Percentiles rank a stretch among this genome's conserved stretches.
These are phyloP conservation scores for Oikopleura albicans DNA, from an alignment of 23 tunicate genomes.

Conservation along the genomic window DNA sequence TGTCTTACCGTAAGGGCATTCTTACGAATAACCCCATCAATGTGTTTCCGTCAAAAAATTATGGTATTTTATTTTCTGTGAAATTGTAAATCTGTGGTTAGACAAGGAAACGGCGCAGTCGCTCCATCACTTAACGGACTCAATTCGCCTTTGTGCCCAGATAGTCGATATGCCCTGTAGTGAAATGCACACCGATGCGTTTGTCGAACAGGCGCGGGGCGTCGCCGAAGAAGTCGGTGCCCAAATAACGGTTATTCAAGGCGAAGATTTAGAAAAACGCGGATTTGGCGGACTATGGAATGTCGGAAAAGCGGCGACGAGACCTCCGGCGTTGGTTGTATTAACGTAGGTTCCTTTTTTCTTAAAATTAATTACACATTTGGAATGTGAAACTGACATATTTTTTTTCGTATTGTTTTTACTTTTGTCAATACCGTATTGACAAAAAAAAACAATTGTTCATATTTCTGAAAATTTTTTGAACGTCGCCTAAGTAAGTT, in stretches of 20 bases:
- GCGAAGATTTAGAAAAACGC: conserved; percentile 49
- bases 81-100: background rate
- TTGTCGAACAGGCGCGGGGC: conserved; percentile 42
- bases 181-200: conserved; percentile 73
- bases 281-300: conserved; percentile 97
- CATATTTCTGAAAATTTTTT: too few relatives aligned
- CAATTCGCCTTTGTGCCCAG: conserved; percentile 50
- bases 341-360: conserved; percentile 7
- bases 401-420: too few relatives aligned
- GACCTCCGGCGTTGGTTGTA: conserved; percentile 76
- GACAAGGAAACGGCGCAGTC: background rate
- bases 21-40: too few relatives aligned
- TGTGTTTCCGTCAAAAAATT: too few relatives aligned
- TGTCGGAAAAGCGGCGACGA: conserved; percentile 70
- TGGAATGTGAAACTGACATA: too few relatives aligned
- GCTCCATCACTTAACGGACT: background rate
- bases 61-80: background rate
- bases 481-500: too few relatives aligned
- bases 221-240: conserved; percentile 46
- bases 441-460: too few relatives aligned
- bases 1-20: background rate
- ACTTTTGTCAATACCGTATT: too few relatives aligned
- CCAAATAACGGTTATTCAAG: conserved; percentile 39
- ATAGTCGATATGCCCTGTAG: conserved; percentile 83
- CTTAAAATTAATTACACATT: background rate